Conservation (phyloP, 2,888 invertebrate species). For the Aphidoletes aphidimyza region DNA sequence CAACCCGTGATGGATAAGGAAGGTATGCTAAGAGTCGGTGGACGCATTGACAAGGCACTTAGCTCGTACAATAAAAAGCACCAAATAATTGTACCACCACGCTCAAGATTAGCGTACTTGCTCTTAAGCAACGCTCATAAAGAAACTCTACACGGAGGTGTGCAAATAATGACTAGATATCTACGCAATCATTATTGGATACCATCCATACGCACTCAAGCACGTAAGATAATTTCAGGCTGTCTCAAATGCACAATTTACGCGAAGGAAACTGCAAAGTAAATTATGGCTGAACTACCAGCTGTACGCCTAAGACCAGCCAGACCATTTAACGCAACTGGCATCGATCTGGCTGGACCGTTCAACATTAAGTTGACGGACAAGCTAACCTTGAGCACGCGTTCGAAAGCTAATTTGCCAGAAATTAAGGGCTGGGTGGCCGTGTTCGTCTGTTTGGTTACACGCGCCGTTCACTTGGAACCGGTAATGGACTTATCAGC, state of each 20-base stretch:
- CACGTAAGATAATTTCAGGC: neutral
- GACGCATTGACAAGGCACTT: neutral
- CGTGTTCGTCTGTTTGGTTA: slow-evolving; percentile 59
- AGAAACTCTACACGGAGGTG: neutral
- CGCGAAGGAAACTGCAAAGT: neutral
- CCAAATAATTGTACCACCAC: neutral
- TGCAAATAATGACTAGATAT: neutral
- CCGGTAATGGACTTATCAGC: slow-evolving; percentile 58
- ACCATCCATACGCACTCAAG: neutral
- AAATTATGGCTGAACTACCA: slow-evolving; percentile 22
- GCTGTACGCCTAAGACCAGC: neutral
- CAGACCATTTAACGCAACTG: slow-evolving; percentile 48
- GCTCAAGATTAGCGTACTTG: neutral
- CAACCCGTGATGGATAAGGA: neutral
- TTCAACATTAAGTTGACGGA: neutral
- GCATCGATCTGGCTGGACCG: slow-evolving; percentile 59
- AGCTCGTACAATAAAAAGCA: neutral
- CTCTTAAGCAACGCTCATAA: neutral
- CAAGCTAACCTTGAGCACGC: neutral
- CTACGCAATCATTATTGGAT: neutral
- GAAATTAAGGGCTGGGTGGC: slow-evolving; percentile 55
- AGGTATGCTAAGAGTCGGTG: neutral
- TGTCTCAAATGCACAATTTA: neutral
- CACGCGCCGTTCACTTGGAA: slow-evolving; percentile 59
- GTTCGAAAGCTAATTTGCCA: neutral